Percentiles rank a stretch among this genome's conserved stretches.
Evolutionary conservation across 2,113 vertebrate species (phyloP).

Genomic region (Myiozetetes cayanensis): DNA sequence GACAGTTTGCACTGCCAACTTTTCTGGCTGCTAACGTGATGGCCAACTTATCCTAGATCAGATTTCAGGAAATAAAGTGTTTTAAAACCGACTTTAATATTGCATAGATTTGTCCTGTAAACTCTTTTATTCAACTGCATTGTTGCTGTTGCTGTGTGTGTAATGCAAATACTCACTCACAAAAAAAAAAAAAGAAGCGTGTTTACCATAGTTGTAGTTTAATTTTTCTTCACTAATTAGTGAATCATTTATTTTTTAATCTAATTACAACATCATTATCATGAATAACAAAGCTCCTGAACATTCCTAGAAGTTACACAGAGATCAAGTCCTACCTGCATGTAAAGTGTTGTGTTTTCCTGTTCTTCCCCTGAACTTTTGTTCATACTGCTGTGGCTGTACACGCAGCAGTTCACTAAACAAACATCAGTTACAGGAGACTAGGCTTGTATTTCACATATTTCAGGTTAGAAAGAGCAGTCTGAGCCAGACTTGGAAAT

Average conservation of each 20-base stretch:
- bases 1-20: not conserved
- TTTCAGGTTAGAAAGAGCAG: not conserved
- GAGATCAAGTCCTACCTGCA: not conserved
- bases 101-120: not conserved
- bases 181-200: not conserved
- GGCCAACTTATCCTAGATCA: not conserved
- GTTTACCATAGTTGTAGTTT: not conserved
- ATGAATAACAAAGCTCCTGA: not conserved
- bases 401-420: not conserved
- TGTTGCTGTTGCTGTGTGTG: not conserved
- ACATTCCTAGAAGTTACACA: not conserved
- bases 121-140: not conserved
- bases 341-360: not conserved
- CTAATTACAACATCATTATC: not conserved
- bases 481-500: slow-evolving; percentile 21
- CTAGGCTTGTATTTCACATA: not conserved
- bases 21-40: not conserved
- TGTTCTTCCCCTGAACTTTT: not conserved
- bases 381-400: not conserved
- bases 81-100: not conserved
- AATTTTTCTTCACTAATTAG: not conserved
- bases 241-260: not conserved
- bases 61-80: not conserved
- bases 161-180: not conserved
- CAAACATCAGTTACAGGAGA: not conserved